phyloP scores from a whole-genome alignment of 2,888 invertebrate species.

The Lithophane leautieri region DNA sequence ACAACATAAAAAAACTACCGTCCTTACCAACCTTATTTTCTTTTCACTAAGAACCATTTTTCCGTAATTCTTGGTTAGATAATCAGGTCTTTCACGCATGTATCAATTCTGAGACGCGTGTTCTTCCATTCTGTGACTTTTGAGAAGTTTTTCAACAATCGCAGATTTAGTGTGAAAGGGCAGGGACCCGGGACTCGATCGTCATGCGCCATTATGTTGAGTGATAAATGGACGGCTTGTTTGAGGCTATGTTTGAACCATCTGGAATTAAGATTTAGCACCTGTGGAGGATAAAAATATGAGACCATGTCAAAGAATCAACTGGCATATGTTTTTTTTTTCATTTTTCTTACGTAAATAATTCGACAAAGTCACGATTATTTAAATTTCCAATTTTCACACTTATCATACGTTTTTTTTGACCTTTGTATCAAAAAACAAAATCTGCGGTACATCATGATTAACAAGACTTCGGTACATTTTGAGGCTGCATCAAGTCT shows the following conservation, averaged over 20 bases:
- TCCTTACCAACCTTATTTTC: slow-evolving; percentile 32
- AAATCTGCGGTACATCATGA: not conserved
- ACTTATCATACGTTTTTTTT: not conserved
- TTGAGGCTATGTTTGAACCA: slow-evolving; percentile 60
- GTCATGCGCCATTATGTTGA: slow-evolving; percentile 74
- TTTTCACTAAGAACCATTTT: slow-evolving; percentile 46
- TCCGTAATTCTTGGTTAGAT: not conserved
- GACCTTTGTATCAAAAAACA: too few species aligned
- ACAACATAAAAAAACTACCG: slow-evolving; percentile 52
- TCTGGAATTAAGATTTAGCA: slow-evolving; percentile 42
- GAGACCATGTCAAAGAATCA: too few species aligned
- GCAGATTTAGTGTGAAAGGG: slow-evolving; percentile 74
- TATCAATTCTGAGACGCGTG: slow-evolving; percentile 73
- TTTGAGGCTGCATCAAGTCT: not conserved
- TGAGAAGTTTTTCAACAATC: slow-evolving; percentile 72
- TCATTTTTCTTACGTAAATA: too few species aligned
- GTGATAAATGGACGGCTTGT: slow-evolving; percentile 64
- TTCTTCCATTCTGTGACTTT: slow-evolving; percentile 76
- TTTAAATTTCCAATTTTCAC: not conserved
- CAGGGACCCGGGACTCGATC: slow-evolving; percentile 66
- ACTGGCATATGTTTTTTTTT: too few species aligned
- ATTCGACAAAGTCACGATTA: too few species aligned
- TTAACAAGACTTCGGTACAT: not conserved
- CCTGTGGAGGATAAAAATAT: slow-evolving; percentile 17
- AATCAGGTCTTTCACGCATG: slow-evolving; percentile 56